Base-by-base conservation (phyloP, 2,888 invertebrate species). In the Baronia brevicornis region DNA sequence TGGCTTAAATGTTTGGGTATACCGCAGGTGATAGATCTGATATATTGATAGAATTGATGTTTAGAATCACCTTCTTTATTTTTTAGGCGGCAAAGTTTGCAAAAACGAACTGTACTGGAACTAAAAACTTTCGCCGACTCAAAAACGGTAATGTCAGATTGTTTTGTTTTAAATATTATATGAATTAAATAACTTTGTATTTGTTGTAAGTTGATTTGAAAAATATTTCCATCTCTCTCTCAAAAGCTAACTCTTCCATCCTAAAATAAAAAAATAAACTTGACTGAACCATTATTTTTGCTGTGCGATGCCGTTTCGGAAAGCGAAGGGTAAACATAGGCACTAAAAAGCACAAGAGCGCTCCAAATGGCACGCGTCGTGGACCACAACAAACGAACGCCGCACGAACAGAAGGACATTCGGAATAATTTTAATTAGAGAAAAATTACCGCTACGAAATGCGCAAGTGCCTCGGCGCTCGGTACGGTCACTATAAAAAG, bases 341-440 rank as follows among this genome's bases (percentile, higher is more conserved):
- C 65, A 77, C 79, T 79, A 73, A 79, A 79, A 75, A 75, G 78
- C 77, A 77, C 67, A 60, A 79, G 79, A 58, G 67, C 57, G 47
- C 77, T 79, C 60, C 46, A 72, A 64, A 69, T 54, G 71, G 68
- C 80, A 80, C 80, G 80, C 78, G 80, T 74, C 80, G 58, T 55
- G 54, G 64, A 58, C 71, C 77, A 69, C 77, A 77, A 78, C 80
- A 82, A 80, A 80, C 78, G 77, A 62, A 66, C 60, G 67, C 62
- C 45, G 64, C 46, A 43, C 35, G 40, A 41, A 60, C 52, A 48
- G 47, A 58, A 77, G 75, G 74, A 84, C 84, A 84, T 82, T 84
- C 72, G 71, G 64, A 60, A 80, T 82, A 73, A 79, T 79, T 84
- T 84, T 82, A 84, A 84, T 84, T 84, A 82, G 82, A 82, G 78